Conservation (phyloP, 2,113 vertebrate species). For the Upupa epops region DNA sequence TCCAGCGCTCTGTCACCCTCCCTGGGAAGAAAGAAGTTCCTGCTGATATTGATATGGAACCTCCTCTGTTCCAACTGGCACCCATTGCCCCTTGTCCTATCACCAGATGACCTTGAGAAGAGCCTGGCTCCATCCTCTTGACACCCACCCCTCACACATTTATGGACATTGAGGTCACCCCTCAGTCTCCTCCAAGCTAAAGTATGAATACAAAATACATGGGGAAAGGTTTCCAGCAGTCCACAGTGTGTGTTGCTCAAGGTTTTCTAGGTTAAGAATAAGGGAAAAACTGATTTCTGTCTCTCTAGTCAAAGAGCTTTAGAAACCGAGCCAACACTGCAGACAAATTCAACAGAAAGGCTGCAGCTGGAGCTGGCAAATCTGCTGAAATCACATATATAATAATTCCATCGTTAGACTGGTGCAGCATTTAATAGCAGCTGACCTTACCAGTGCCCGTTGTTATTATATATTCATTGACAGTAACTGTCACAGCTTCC, state of each 20-base stretch:
- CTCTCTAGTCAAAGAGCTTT: neutral
- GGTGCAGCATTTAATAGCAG: conserved; percentile 30
- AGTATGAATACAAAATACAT: neutral
- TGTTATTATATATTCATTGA: conserved; percentile 23
- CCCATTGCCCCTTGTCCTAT: no score
- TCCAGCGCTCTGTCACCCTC: neutral
- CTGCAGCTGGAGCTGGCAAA: conserved; percentile 8
- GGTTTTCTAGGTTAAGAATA: neutral
- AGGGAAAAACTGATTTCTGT: neutral
- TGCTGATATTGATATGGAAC: no score
- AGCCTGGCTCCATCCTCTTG: no score
- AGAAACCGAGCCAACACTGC: conserved; percentile 6
- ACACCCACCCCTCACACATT: no score
- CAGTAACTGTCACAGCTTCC: neutral
- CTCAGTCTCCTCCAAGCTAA: no score
- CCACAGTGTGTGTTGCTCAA: neutral
- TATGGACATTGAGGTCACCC: no score
- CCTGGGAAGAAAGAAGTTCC: neutral
- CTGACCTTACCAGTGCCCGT: conserved; percentile 37
- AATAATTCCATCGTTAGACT: conserved; percentile 13
- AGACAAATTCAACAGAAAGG: conserved; percentile 10
- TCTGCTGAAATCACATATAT: neutral
- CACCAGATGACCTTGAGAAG: no score
- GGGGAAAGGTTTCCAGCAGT: neutral
- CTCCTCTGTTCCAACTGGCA: no score